Base-by-base conservation (phyloP, 2,888 invertebrate species). In the Iselma pallidipennis region DNA sequence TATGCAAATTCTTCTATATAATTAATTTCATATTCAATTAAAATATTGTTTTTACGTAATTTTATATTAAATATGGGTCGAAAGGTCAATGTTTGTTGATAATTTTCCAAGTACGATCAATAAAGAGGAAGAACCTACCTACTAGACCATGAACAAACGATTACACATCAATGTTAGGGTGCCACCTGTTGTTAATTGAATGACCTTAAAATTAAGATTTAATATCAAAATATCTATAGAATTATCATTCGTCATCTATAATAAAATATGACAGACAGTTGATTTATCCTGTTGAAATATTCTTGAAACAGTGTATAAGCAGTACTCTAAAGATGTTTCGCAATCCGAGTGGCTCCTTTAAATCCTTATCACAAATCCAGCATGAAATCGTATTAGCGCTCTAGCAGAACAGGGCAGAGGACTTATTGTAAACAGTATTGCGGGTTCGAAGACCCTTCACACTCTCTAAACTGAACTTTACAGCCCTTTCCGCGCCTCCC, bases 341-440 rank as follows among this genome's bases (percentile, higher is more conserved):
- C 70, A 74, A 76, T 75, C 75, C 74, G 70, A 73, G 74, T 75
- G 82, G 81, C 82, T 76, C 76, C 77, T 77, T 78, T 76, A 84
- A 85, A 86, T 85, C 86, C 81, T 85, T 85, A 86, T 82, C 85
- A 85, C 83, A 85, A 87, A 87, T 87, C 86, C 85, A 83, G 84
- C 86, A 84, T 86, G 85, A 87, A 87, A 87, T 87, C 86, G 85
- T 84, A 85, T 87, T 86, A 86, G 83, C 79, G 78, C 78, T 77
- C 78, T 76, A 79, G 81, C 79, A 74, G 78, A 78, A 74, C 77
- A 75, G 76, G 72, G 72, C 72, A 73, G 70, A 74, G 77, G 79
- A 77, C 80, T 80, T 79, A 81, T 79, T 80, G 81, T 80, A 80
- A 81, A 81, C 81, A 81, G 80, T 79, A 80, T 81, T 80, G 80